Conservation (phyloP, 2,113 vertebrate genomes). For the Entelurus aequoreus region DNA sequence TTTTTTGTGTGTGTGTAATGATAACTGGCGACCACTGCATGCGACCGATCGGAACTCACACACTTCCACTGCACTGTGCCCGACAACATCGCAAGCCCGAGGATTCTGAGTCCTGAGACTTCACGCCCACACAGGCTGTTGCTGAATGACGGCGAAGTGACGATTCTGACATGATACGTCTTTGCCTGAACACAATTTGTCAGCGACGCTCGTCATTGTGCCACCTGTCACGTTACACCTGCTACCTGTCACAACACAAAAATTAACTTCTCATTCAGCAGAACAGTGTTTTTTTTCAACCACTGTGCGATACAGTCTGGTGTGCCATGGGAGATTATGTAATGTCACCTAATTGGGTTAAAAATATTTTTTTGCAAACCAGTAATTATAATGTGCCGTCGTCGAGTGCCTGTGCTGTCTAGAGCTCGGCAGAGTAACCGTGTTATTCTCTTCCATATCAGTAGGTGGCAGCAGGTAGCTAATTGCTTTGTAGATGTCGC, state of each 20-base stretch:
- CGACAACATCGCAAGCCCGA: constrained; percentile 40
- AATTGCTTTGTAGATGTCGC: too few relatives aligned
- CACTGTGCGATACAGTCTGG: too few relatives aligned
- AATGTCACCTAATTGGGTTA: too few relatives aligned
- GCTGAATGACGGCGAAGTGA: constrained; percentile 59
- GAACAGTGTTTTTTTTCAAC: not conserved
- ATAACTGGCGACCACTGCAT: constrained; percentile 35
- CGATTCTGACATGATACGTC: constrained; percentile 50
- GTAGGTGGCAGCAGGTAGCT: too few relatives aligned
- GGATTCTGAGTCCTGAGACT: constrained; percentile 30
- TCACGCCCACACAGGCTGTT: constrained; percentile 49
- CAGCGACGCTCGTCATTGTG: constrained; percentile 35
- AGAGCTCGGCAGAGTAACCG: too few relatives aligned
- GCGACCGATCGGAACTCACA: constrained; percentile 42
- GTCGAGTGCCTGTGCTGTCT: too few relatives aligned
- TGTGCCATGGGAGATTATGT: too few relatives aligned
- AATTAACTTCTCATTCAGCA: constrained; percentile 13
- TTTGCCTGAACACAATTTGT: constrained; percentile 36
- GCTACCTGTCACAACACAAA: constrained; percentile 34
- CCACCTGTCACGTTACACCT: constrained; percentile 30
- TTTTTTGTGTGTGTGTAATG: constrained; percentile 8
- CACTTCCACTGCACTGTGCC: constrained; percentile 34
- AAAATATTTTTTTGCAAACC: too few relatives aligned
- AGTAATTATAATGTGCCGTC: too few relatives aligned
- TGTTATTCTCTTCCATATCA: too few relatives aligned